Percentiles rank a stretch among this genome's conserved stretches.
These are phyloP conservation scores for Podarcis cretensis DNA, from an alignment of 2,113 vertebrate species.

Conservation along the genomic window DNA sequence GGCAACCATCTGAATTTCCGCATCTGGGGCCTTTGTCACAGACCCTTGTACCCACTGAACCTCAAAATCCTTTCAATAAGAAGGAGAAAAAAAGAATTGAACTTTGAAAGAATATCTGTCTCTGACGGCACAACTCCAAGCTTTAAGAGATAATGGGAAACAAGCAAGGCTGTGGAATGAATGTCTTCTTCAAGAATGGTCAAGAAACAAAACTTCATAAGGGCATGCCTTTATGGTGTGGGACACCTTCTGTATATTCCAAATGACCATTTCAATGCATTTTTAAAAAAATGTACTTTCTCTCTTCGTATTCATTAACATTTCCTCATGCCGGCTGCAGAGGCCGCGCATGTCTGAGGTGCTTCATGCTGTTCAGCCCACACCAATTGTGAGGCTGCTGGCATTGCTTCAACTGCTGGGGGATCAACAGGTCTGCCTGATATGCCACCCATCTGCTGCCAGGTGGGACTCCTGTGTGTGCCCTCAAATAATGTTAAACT, in stretches of 20 bases:
- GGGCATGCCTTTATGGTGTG: background rate
- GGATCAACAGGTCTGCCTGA: background rate
- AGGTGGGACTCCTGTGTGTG: background rate
- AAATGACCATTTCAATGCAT: background rate
- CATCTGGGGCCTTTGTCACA: slow-evolving; percentile 46
- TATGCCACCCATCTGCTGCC: background rate
- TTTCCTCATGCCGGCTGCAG: background rate
- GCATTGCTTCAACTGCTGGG: background rate
- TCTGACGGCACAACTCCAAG: background rate
- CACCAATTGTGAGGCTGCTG: too few species aligned
- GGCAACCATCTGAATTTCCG: slow-evolving; percentile 13
- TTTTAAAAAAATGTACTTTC: background rate
- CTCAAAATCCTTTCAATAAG: slow-evolving; percentile 62
- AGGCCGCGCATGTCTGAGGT: background rate
- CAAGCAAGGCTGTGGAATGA: slow-evolving; percentile 32
- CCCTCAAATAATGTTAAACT: background rate
- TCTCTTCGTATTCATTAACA: background rate
- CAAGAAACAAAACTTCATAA: slow-evolving; percentile 36
- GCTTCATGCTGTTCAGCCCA: background rate
- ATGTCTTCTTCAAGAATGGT: background rate
- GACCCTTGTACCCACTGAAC: slow-evolving; percentile 48
- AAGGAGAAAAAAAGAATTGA: background rate
- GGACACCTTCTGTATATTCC: background rate
- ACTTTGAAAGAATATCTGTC: background rate
- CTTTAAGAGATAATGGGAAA: background rate